Base-by-base conservation (phyloP, 1,140 invertebrate species). In the Asbolus verrucosus region DNA sequence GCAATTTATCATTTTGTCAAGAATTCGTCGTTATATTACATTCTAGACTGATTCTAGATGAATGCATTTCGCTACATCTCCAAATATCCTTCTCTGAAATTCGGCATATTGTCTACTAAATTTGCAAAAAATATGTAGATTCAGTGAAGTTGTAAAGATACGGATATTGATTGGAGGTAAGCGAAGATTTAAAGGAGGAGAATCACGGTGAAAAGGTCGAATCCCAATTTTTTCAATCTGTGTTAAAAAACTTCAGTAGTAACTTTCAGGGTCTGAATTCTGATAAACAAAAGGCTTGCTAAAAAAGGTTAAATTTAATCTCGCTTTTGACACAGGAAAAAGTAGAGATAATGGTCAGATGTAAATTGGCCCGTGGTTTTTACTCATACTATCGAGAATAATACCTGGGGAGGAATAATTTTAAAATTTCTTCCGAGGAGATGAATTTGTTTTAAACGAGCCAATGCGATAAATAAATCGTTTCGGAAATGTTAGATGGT, bases 231-330 rank as follows among this genome's bases (percentile, higher is more conserved):
- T 16, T 46, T 46, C 41, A 46, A 46, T n/a, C n/a, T n/a, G n/a
- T n/a, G n/a, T n/a, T n/a, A n/a, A n/a, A n/a, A n/a, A n/a, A n/a
- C n/a, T n/a, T n/a, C n/a, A n/a, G n/a, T n/a, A n/a, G 41, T 54
- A 54, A 27, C 21, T 54, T 21, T 6, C 6, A 18, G 46, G 18
- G 21, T 21, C 46, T 13, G 46, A 54, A 54, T 54, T 54, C 46
- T 54, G 46, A 54, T 54, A 54, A 54, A 54, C 46, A 54, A 54
- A 54, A 54, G 46, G 46, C 46, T 27, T 27, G 46, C 8, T 54
- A 54, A 54, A 54, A 54, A 54, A 54, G 46, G 46, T 54, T 54
- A 54, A 21, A 54, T 54, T 54, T 54, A 54, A 54, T 54, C 46
- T 54, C 46, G 46, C 21, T 54, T 21, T 27, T 54, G 46, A 54